A percentile compares a stretch with the other conserved stretches of the same genome.
Evolutionary conservation across 2,113 vertebrate species (phyloP).

Genomic region (Leucopternis melanops): DNA sequence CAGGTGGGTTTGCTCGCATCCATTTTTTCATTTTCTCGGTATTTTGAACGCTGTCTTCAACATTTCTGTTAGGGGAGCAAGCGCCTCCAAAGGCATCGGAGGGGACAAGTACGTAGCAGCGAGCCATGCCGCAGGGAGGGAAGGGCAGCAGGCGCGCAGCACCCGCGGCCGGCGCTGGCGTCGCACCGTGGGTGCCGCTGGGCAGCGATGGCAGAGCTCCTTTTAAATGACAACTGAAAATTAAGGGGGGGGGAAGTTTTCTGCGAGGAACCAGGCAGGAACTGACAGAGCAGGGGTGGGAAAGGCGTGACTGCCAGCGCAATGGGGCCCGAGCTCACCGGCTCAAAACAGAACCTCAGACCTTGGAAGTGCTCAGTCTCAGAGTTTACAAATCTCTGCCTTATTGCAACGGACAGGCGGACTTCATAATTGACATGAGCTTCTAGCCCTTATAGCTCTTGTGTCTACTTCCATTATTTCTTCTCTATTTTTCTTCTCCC

Average conservation of each 20-base stretch:
- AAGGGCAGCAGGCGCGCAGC: accelerated
- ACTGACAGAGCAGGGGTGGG: neutral
- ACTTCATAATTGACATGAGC: neutral
- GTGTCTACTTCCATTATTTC: slow-evolving; percentile 24
- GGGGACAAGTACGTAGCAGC: accelerated
- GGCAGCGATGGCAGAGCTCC: neutral
- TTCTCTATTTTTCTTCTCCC: neutral
- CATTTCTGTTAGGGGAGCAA: neutral
- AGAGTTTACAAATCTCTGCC: neutral
- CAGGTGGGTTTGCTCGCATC: neutral
- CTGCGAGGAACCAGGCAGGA: neutral
- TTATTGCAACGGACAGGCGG: slow-evolving; percentile 16
- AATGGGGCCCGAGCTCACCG: accelerated
- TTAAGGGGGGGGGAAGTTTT: neutral
- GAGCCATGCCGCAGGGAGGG: accelerated
- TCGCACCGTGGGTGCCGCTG: accelerated
- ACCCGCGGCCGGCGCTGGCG: neutral
- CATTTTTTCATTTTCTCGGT: neutral
- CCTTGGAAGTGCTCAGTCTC: neutral
- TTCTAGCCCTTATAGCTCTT: neutral
- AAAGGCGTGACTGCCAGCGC: neutral
- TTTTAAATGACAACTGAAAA: neutral
- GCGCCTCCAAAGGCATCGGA: neutral
- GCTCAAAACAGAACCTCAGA: neutral
- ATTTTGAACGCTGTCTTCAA: neutral